These are phyloP conservation scores for Hexactinellida sp. DNA, from an alignment of 37 sponge, comb jelly and placozoan species.

Conservation along the genomic window DNA sequence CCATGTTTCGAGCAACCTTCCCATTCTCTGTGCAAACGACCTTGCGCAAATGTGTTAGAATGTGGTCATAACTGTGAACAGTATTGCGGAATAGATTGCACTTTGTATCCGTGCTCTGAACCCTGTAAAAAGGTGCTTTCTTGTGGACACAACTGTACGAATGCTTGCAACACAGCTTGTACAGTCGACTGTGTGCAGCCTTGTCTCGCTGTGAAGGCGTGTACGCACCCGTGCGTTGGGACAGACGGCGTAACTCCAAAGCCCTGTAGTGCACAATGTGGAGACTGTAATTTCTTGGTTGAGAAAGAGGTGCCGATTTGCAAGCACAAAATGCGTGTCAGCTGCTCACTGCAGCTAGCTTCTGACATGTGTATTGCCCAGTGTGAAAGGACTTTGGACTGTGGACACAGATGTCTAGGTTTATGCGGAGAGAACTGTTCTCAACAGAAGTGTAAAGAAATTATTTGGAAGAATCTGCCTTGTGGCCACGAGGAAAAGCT, in stretches of 20 bases:
- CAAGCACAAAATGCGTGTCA: background rate
- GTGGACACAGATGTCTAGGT: background rate
- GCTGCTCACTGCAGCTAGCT: background rate
- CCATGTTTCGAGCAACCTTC: background rate
- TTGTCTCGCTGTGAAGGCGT: background rate
- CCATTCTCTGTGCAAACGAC: background rate
- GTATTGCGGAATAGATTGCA: background rate
- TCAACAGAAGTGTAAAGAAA: background rate
- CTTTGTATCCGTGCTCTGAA: background rate
- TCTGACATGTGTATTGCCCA: background rate
- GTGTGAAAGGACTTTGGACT: background rate
- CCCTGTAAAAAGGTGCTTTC: background rate
- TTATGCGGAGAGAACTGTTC: background rate
- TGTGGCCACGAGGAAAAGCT: constrained; percentile 1
- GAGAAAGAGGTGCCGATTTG: background rate
- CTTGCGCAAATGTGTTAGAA: background rate
- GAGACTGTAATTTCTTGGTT: background rate
- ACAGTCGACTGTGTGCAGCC: background rate
- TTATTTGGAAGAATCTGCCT: background rate
- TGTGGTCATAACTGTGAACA: background rate
- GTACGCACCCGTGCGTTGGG: background rate
- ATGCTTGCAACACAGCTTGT: background rate
- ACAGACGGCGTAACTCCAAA: background rate
- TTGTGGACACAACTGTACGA: background rate
- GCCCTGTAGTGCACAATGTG: background rate